Evolutionary conservation across 2,797 vertebrate species (phyloP).

Genomic region (Australoheros facetus): DNA sequence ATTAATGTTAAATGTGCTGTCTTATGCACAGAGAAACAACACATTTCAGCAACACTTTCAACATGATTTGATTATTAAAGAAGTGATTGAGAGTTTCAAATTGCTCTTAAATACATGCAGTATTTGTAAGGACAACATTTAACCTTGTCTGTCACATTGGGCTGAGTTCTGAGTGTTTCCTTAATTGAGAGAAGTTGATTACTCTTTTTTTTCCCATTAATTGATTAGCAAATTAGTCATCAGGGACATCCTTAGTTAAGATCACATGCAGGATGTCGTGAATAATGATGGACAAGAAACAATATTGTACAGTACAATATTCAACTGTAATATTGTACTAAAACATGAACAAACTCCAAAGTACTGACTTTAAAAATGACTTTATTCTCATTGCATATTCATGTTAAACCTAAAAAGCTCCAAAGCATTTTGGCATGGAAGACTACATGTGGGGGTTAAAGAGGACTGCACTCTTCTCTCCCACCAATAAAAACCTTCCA

Average conservation of each 20-base stretch:
- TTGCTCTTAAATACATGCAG: background rate
- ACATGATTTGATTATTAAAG: background rate
- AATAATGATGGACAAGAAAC: background rate
- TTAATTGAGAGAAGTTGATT: background rate
- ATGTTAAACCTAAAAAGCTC: background rate
- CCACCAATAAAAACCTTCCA: too few species aligned
- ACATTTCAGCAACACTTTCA: background rate
- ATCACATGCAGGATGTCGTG: background rate
- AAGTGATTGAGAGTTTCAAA: background rate
- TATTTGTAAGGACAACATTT: background rate
- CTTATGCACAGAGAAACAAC: background rate
- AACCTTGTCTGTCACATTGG: background rate
- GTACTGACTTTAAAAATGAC: background rate
- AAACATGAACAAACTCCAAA: background rate
- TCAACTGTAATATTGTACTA: background rate
- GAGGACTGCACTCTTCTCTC: background rate
- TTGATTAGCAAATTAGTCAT: background rate
- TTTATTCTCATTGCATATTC: background rate
- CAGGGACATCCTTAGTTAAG: background rate
- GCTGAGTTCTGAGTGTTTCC: background rate
- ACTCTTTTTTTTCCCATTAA: background rate
- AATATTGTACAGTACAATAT: too few species aligned
- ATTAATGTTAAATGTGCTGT: too few species aligned
- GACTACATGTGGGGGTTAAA: background rate
- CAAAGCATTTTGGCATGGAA: too few species aligned